phyloP scores from a whole-genome alignment of 1,140 invertebrate genomes.

The Prorops nasuta region DNA sequence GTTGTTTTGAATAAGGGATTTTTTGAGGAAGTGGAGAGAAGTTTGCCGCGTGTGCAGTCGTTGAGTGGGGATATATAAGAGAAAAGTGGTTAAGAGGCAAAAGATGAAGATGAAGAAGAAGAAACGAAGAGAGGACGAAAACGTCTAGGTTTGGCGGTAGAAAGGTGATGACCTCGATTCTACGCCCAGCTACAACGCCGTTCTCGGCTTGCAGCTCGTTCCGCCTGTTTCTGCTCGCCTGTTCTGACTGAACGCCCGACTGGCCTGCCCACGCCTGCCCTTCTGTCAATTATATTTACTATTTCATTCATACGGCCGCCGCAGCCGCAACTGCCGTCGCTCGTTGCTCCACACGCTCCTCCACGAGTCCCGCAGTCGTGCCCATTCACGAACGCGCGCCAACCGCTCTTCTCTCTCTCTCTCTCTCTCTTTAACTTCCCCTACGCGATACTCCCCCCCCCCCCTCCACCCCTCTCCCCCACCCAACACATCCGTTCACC shows the following conservation, averaged over 20 bases:
- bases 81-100: too few relatives aligned
- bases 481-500: background rate
- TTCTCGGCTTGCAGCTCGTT: slow-evolving; percentile 35
- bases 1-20: too few relatives aligned
- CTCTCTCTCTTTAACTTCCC: too few relatives aligned
- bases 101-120: too few relatives aligned
- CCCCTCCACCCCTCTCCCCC: background rate
- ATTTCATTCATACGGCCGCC: slow-evolving; percentile 49
- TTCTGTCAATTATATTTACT: slow-evolving; percentile 55
- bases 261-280: slow-evolving; percentile 50
- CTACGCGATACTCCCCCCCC: background rate
- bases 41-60: too few relatives aligned
- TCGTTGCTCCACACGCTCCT: slow-evolving; percentile 38
- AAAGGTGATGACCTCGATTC: slow-evolving; percentile 53
- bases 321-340: background rate
- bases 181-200: slow-evolving; percentile 36
- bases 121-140: too few relatives aligned
- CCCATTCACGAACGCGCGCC: slow-evolving; percentile 40
- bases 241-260: slow-evolving; percentile 40
- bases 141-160: slow-evolving; percentile 24
- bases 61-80: too few relatives aligned
- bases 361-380: slow-evolving; percentile 30
- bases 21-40: too few relatives aligned
- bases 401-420: background rate
- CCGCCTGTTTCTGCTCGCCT: slow-evolving; percentile 37